Conservation (phyloP, 2,113 vertebrate genomes). For the Elephantulus edwardii region DNA sequence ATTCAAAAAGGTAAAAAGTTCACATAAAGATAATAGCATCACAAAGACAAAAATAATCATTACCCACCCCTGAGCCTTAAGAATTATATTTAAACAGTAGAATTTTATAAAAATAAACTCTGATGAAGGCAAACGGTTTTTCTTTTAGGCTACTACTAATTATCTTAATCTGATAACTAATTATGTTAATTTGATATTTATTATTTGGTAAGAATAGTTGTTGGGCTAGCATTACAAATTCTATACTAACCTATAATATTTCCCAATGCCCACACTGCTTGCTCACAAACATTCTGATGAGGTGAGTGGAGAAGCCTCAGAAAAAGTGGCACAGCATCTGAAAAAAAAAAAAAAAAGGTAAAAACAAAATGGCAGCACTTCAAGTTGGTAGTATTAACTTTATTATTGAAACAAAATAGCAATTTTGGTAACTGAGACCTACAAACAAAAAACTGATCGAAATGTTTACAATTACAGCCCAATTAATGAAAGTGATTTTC, state of each 20-base stretch:
- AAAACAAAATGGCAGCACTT: neutral
- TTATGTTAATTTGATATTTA: too few species aligned
- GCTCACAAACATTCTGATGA: slow-evolving; percentile 98
- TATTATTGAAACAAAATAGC: neutral
- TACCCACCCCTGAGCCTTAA: slow-evolving; percentile 21
- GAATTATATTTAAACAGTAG: slow-evolving; percentile 16
- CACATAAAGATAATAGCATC: neutral
- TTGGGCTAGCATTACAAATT: neutral
- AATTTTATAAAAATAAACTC: slow-evolving; percentile 14
- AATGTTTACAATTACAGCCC: slow-evolving; percentile 23
- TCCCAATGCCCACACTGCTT: slow-evolving; percentile 98
- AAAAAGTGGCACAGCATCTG: slow-evolving; percentile 97
- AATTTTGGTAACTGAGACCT: neutral
- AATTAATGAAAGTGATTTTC: slow-evolving; percentile 7
- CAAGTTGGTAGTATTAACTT: neutral
- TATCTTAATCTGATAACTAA: too few species aligned
- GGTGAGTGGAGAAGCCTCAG: slow-evolving; percentile 95
- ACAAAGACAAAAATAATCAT: slow-evolving; percentile 26
- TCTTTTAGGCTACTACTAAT: slow-evolving; percentile 9
- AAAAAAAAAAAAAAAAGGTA: slow-evolving; percentile 66
- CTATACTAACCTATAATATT: slow-evolving; percentile 96
- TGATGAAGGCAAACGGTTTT: neutral
- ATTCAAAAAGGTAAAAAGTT: slow-evolving; percentile 8
- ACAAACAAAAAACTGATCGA: slow-evolving; percentile 19
- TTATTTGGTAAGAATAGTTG: neutral